Conservation (phyloP, 2,797 vertebrate genomes). For the Tinamus major region DNA sequence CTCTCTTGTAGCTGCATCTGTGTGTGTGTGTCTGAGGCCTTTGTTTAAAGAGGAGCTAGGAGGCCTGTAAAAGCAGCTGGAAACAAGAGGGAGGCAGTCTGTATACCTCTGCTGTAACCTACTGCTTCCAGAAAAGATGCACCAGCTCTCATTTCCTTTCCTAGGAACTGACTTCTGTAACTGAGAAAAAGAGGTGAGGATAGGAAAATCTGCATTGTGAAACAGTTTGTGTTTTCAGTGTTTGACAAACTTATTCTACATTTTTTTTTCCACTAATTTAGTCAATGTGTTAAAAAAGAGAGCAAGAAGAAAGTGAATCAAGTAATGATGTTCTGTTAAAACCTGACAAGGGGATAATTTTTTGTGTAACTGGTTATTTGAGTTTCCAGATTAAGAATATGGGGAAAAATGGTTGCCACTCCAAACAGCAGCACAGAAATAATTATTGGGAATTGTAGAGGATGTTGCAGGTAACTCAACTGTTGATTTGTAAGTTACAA, state of each 20-base stretch:
- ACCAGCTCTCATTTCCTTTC: not conserved
- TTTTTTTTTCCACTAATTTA: not conserved
- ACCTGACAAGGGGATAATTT: not conserved
- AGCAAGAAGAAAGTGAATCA: not conserved
- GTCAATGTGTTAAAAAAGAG: not conserved
- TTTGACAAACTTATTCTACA: not conserved
- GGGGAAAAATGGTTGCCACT: not conserved
- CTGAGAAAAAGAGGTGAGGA: not conserved
- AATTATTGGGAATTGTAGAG: not conserved
- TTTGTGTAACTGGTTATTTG: constrained; percentile 11
- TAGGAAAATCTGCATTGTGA: not conserved
- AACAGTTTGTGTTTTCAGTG: not conserved
- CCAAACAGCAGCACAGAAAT: constrained; percentile 19
- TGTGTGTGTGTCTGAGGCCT: constrained; percentile 32
- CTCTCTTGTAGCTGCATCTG: constrained; percentile 26
- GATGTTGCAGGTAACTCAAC: not conserved
- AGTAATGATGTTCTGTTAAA: not conserved
- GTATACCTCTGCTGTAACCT: constrained; percentile 19
- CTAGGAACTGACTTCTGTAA: not conserved
- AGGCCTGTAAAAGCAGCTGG: constrained; percentile 57
- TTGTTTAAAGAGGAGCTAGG: constrained; percentile 21
- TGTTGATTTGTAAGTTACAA: not conserved
- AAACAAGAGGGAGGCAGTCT: not conserved
- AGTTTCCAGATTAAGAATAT: not conserved
- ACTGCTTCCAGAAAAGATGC: not conserved